Conservation (phyloP, 2,797 vertebrate genomes). For the Semotilus atromaculatus region DNA sequence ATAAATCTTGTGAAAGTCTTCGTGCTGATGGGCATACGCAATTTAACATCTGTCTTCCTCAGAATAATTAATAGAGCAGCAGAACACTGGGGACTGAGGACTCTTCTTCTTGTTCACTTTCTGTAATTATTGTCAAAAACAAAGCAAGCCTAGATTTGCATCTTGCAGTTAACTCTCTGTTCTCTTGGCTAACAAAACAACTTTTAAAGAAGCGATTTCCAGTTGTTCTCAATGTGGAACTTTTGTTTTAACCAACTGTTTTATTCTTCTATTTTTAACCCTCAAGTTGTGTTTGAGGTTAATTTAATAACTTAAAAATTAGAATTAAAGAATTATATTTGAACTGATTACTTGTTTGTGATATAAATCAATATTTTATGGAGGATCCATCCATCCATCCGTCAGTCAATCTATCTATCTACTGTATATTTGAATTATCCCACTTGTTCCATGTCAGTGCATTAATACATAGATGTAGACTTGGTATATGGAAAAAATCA, state of each 20-base stretch:
- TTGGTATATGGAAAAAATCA: too few species aligned
- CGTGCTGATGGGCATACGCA: constrained; percentile 83
- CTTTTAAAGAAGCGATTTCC: constrained; percentile 24
- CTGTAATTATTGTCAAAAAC: constrained; percentile 77
- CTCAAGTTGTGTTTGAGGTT: constrained; percentile 3
- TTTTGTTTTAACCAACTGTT: background rate
- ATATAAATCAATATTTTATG: background rate
- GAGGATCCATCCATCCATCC: background rate
- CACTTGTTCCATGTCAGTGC: too few species aligned
- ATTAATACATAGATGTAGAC: too few species aligned
- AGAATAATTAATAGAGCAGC: constrained; percentile 79
- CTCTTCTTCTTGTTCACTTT: constrained; percentile 71
- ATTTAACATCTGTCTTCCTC: constrained; percentile 84
- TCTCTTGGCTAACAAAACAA: constrained; percentile 41
- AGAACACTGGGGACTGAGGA: constrained; percentile 74
- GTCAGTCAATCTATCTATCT: background rate
- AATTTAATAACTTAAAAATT: background rate
- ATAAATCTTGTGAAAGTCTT: constrained; percentile 84
- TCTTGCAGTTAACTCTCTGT: constrained; percentile 43
- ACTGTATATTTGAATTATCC: too few species aligned
- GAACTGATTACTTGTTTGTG: background rate
- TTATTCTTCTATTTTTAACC: background rate
- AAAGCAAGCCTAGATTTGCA: constrained; percentile 62
- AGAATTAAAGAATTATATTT: background rate
- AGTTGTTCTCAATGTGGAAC: background rate